Conservation (phyloP, 2,113 vertebrate genomes). For the Urocitellus parryii region DNA sequence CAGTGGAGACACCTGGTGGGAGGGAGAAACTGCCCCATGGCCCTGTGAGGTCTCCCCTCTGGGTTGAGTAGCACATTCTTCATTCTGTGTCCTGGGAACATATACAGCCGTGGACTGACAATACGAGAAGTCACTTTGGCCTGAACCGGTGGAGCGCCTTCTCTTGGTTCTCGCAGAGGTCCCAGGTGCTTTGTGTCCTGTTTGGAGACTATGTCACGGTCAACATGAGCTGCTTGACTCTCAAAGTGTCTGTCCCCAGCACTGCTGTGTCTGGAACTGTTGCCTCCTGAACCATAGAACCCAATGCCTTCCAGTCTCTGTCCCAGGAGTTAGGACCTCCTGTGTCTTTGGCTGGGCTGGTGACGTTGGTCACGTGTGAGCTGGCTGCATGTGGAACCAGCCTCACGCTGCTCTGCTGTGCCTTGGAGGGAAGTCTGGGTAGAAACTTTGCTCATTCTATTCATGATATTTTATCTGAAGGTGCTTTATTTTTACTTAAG, state of each 20-base stretch:
- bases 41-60: not conserved
- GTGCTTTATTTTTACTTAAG: fast-evolving
- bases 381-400: too few species aligned
- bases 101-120: not conserved
- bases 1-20: fast-evolving
- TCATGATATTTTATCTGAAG: not conserved
- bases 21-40: too few species aligned
- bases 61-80: not conserved
- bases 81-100: not conserved
- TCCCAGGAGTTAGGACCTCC: too few species aligned
- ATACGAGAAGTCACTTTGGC: not conserved
- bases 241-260: fast-evolving
- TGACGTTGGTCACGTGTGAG: too few species aligned
- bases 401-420: too few species aligned
- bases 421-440: not conserved
- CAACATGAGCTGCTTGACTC: not conserved
- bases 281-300: not conserved
- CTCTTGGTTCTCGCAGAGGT: not conserved
- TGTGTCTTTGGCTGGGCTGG: not conserved
- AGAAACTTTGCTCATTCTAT: not conserved
- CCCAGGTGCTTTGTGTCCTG: not conserved
- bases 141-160: not conserved
- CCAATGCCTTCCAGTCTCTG: not conserved
- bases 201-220: not conserved
- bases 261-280: not conserved